phyloP scores from a whole-genome alignment of 1,140 invertebrate species.

The Cotesia vestalis region DNA sequence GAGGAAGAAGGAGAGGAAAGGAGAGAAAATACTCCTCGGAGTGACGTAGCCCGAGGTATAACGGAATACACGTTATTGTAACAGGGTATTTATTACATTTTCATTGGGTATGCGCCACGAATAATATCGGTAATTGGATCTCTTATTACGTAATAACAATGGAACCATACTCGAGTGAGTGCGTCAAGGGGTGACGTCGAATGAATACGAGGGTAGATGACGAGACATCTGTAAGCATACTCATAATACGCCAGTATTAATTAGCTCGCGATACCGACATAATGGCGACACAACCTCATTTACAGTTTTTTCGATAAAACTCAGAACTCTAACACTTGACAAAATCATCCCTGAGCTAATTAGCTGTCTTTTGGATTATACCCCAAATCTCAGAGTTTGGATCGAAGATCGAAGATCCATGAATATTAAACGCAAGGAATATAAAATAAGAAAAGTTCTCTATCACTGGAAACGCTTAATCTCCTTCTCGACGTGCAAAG shows the following conservation, averaged over 20 bases:
- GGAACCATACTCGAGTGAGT: conserved; percentile 9
- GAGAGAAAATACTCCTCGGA: neutral
- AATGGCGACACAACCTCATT: no score
- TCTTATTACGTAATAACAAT: conserved; percentile 38
- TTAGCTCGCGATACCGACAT: neutral
- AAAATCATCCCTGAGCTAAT: no score
- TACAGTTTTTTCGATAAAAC: no score
- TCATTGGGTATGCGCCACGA: conserved; percentile 20
- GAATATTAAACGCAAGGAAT: neutral
- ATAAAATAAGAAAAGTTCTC: conserved; percentile 18
- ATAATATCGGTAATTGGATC: conserved; percentile 38
- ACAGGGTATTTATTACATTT: conserved; percentile 29
- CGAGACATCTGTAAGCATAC: neutral
- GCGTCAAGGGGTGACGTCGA: conserved; percentile 26
- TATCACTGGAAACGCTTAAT: conserved; percentile 26
- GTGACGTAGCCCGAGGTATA: neutral
- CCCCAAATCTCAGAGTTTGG: neutral
- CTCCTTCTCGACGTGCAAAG: conserved; percentile 28
- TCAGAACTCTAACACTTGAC: no score
- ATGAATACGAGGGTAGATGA: conserved; percentile 26
- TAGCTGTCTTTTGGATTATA: neutral
- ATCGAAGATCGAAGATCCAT: neutral
- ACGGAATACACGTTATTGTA: conserved; percentile 12
- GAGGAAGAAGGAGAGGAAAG: neutral
- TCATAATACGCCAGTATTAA: conserved; percentile 3